phyloP scores from a whole-genome alignment of 2,888 invertebrate genomes.

The Ephialtes manifestator region DNA sequence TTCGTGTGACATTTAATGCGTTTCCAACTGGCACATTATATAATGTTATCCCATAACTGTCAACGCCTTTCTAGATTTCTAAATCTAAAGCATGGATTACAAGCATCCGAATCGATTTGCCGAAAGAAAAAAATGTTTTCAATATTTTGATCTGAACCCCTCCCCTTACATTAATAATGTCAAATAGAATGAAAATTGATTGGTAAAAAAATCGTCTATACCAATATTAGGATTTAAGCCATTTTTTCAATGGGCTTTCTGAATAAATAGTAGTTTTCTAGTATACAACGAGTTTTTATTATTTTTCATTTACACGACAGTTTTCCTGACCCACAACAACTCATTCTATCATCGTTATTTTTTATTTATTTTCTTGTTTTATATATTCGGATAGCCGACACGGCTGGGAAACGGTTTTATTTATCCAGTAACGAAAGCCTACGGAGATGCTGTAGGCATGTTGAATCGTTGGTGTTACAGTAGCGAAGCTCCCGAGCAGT shows the following conservation, averaged over 20 bases:
- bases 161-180: too few relatives aligned
- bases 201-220: background rate
- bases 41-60: too few relatives aligned
- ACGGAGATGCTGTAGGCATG: constrained; percentile 24
- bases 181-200: too few relatives aligned
- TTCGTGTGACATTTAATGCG: too few relatives aligned
- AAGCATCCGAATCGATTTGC: too few relatives aligned
- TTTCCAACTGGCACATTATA: too few relatives aligned
- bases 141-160: too few relatives aligned
- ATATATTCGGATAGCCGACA: constrained; percentile 54
- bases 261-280: background rate
- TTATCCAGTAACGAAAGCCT: constrained; percentile 56
- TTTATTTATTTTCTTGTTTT: constrained; percentile 43
- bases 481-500: constrained; percentile 55
- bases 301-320: constrained; percentile 16
- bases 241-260: background rate
- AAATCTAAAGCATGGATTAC: too few relatives aligned
- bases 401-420: constrained; percentile 69
- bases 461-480: background rate
- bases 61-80: too few relatives aligned
- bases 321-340: constrained; percentile 1
- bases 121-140: too few relatives aligned
- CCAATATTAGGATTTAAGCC: background rate
- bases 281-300: background rate
- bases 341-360: constrained; percentile 36